Percentiles rank a stretch among this genome's conserved stretches.
These are phyloP conservation scores for Mylabris sibirica DNA, from an alignment of 2,888 invertebrate species.

Conservation along the genomic window DNA sequence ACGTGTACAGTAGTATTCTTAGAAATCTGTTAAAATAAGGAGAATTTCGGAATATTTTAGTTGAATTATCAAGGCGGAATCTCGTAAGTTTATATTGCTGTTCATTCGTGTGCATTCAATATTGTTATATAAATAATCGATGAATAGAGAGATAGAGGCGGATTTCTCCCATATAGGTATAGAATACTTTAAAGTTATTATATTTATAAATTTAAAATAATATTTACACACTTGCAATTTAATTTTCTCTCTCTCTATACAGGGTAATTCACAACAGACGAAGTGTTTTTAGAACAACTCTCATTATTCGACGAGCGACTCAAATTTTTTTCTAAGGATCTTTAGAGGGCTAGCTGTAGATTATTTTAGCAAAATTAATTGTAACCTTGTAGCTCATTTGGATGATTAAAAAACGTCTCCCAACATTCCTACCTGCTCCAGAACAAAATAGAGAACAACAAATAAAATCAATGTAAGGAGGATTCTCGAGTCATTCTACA, in stretches of 20 bases:
- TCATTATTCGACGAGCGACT: no score
- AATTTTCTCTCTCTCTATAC: background rate
- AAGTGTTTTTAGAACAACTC: no score
- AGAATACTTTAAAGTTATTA: background rate
- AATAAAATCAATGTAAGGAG: no score
- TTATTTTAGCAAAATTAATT: no score
- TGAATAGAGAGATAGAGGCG: background rate
- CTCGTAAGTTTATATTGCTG: conserved; percentile 1
- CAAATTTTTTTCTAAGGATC: no score
- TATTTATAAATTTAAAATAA: background rate
- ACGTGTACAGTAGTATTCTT: background rate
- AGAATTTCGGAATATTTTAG: background rate
- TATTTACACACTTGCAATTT: background rate
- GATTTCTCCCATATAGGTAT: background rate
- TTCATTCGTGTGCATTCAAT: background rate
- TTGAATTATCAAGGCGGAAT: conserved; percentile 1
- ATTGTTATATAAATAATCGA: conserved; percentile 12
- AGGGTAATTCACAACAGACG: no score
- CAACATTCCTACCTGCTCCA: no score
- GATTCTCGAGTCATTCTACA: no score
- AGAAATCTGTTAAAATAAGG: background rate
- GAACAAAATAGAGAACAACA: no score
- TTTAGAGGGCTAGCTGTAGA: no score
- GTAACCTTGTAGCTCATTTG: no score
- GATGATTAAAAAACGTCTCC: no score